Percentiles rank a stretch among this genome's conserved stretches.
Conservation (phyloP, 2,888 invertebrate species). For the Poecilus cupreus region DNA sequence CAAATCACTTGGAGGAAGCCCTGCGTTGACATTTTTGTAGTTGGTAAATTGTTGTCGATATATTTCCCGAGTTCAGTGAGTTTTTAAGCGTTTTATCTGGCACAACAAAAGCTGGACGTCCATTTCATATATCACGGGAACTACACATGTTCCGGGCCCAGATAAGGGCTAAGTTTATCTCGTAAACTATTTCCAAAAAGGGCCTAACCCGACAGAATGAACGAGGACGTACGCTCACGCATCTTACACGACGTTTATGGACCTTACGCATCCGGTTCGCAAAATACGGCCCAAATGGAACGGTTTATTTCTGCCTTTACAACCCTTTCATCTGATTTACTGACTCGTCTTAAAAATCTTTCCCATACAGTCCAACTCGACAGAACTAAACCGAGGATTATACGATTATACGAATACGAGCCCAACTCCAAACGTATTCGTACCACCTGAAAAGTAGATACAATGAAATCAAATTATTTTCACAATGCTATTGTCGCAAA, state of each 20-base stretch:
- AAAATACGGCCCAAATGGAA: slow-evolving; percentile 13
- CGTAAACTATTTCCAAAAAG: slow-evolving; percentile 53
- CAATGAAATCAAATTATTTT: too few species aligned
- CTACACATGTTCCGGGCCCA: slow-evolving; percentile 47
- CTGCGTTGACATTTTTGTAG: neutral
- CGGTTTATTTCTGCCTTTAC: neutral
- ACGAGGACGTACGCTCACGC: slow-evolving; percentile 35
- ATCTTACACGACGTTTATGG: slow-evolving; percentile 37
- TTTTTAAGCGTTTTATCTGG: slow-evolving; percentile 39
- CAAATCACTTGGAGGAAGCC: neutral
- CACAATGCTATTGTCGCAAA: too few species aligned
- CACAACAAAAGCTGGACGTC: slow-evolving; percentile 37
- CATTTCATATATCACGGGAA: slow-evolving; percentile 49
- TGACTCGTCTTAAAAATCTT: neutral
- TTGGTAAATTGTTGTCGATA: slow-evolving; percentile 39
- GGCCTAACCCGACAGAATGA: slow-evolving; percentile 38
- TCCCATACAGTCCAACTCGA: too few species aligned
- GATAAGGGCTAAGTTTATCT: slow-evolving; percentile 46
- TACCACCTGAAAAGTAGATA: too few species aligned
- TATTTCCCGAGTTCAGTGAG: slow-evolving; percentile 15
- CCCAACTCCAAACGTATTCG: too few species aligned
- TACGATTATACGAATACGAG: too few species aligned
- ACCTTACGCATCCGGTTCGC: slow-evolving; percentile 15
- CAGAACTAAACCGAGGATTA: too few species aligned
- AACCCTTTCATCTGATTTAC: neutral